Percentiles rank a stretch among this genome's conserved stretches.
phyloP scores from a whole-genome alignment of 2,888 invertebrate genomes.

The Lacanobia wlatinum region DNA sequence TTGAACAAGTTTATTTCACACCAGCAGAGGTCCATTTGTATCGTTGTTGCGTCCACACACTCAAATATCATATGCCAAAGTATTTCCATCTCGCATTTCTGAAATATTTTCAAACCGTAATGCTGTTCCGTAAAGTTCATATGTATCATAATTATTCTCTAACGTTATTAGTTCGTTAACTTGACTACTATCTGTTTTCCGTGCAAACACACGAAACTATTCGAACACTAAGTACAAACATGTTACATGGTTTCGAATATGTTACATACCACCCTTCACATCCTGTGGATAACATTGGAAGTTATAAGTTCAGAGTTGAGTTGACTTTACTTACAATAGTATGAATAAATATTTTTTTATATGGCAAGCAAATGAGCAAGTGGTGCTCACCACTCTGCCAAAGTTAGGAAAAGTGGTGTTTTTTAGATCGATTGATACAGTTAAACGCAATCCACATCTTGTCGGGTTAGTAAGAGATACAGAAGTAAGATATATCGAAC shows the following conservation, averaged over 20 bases:
- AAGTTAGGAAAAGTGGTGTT: too few relatives aligned
- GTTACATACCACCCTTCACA: neutral
- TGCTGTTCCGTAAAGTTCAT: neutral
- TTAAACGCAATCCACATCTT: neutral
- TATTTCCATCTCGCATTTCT: neutral
- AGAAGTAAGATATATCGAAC: neutral
- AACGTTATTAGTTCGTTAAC: slow-evolving; percentile 7
- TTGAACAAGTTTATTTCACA: neutral
- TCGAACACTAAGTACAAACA: slow-evolving; percentile 24
- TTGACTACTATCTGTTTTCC: neutral
- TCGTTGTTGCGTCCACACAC: neutral
- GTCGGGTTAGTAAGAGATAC: neutral
- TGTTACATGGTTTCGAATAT: slow-evolving; percentile 15
- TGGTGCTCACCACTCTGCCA: too few relatives aligned
- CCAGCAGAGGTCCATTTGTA: neutral
- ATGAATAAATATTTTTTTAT: too few relatives aligned
- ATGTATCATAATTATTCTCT: slow-evolving; percentile 1
- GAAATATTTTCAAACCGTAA: neutral
- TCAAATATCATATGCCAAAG: neutral
- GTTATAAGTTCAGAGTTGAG: neutral
- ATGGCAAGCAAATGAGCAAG: neutral
- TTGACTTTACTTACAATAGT: too few relatives aligned
- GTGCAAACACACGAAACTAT: slow-evolving; percentile 44
- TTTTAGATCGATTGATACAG: neutral
- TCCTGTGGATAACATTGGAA: slow-evolving; percentile 11